Conservation (phyloP, 1,140 invertebrate species). For the Psix sp. region DNA sequence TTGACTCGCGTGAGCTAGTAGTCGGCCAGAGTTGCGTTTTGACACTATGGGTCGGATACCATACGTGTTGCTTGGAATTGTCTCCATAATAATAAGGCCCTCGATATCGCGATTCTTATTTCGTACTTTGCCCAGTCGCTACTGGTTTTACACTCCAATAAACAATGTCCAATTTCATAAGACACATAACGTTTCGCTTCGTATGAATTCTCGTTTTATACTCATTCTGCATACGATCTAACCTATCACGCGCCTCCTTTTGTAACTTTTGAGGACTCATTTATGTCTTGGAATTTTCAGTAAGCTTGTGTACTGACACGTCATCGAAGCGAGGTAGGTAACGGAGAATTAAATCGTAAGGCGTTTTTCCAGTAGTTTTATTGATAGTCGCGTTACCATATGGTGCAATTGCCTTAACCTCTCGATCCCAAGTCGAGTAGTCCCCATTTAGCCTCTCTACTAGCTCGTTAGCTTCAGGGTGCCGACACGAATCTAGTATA, state of each 20-base stretch:
- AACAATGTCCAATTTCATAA: conserved; percentile 20
- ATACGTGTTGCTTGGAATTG: conserved; percentile 9
- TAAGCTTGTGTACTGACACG: conserved; percentile 7
- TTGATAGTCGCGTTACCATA: conserved; percentile 29
- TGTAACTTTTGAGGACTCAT: conserved; percentile 1
- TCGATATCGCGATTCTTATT: conserved; percentile 1
- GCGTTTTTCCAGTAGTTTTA: conserved; percentile 39
- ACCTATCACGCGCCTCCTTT: conserved; percentile 12
- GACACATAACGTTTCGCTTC: not conserved
- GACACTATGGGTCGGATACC: conserved; percentile 1
- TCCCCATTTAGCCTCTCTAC: conserved; percentile 38
- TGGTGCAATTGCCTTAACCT: conserved; percentile 1
- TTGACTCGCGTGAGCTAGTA: conserved; percentile 5
- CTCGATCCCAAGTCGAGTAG: conserved; percentile 11
- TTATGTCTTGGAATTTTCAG: conserved; percentile 12
- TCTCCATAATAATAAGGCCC: not conserved
- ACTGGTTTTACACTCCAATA: conserved; percentile 18
- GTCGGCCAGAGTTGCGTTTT: too few species aligned
- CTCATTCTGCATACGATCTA: too few species aligned
- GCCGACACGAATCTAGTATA: conserved; percentile 57
- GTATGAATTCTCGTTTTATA: conserved; percentile 8
- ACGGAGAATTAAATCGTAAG: conserved; percentile 23
- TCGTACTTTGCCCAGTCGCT: conserved; percentile 11
- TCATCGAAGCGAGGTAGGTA: conserved; percentile 19
- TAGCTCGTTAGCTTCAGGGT: conserved; percentile 60